Percentiles rank a stretch among this genome's conserved stretches.
These are phyloP conservation scores for Ophraella communa DNA, from an alignment of 2,888 invertebrate genomes.

Conservation along the genomic window DNA sequence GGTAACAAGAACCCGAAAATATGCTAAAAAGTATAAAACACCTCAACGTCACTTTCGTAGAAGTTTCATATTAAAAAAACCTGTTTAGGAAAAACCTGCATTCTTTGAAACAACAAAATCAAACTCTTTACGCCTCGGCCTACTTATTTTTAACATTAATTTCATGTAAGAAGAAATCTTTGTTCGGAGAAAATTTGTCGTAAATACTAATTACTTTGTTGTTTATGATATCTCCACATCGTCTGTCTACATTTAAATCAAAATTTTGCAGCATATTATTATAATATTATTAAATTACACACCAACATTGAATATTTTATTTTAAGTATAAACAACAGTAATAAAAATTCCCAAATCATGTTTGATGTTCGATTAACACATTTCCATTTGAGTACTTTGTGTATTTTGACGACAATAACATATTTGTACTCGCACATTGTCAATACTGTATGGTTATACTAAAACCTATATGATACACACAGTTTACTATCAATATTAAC, in stretches of 20 bases:
- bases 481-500: no score
- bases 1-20: background rate
- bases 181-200: background rate
- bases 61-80: background rate
- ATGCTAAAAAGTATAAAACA: background rate
- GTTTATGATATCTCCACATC: background rate
- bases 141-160: background rate
- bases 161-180: constrained; percentile 4
- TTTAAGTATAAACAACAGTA: no score
- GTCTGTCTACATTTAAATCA: background rate
- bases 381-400: no score
- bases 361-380: no score
- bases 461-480: no score
- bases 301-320: no score
- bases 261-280: no score
- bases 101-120: constrained; percentile 1
- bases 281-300: no score
- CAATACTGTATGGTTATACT: no score
- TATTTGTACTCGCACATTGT: no score
- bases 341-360: no score
- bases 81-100: background rate
- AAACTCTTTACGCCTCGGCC: background rate
- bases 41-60: background rate
- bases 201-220: background rate
- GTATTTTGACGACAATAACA: no score